Conservation (phyloP, 64 coral and sea anemone genomes). For the Acropora tenuis region DNA sequence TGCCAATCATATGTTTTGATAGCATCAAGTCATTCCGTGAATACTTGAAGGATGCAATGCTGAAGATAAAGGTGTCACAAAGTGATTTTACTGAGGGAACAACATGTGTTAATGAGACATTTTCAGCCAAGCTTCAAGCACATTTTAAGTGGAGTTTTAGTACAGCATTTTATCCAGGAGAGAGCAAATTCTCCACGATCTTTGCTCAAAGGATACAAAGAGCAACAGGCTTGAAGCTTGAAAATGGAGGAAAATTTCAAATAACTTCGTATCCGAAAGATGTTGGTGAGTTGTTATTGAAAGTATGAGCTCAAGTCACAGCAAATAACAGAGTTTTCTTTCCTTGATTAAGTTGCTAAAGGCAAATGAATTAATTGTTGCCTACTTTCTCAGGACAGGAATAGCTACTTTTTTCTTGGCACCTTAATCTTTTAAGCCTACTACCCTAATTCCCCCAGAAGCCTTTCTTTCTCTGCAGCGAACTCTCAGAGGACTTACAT, state of each 20-base stretch:
- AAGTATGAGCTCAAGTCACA: background rate
- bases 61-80: conserved; percentile 69
- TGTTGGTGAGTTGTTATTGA: conserved; percentile 77
- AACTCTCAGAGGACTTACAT: too few relatives aligned
- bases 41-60: conserved; percentile 82
- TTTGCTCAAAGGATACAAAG: conserved; percentile 80
- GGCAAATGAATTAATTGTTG: background rate
- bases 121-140: conserved; percentile 65
- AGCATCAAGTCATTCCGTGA: conserved; percentile 77
- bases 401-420: too few relatives aligned
- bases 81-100: conserved; percentile 85
- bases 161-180: conserved; percentile 98
- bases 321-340: background rate
- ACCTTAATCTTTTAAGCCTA: too few relatives aligned
- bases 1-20: conserved; percentile 93
- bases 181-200: conserved; percentile 89
- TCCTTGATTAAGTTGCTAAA: background rate
- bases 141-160: conserved; percentile 96
- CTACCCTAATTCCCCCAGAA: too few relatives aligned
- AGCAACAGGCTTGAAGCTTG: conserved; percentile 73
- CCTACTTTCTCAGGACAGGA: too few relatives aligned
- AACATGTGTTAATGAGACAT: conserved; percentile 95
- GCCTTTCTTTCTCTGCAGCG: too few relatives aligned
- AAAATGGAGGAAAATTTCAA: conserved; percentile 99
- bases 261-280: conserved; percentile 90